Percentiles rank a stretch among this genome's conserved stretches.
These are phyloP conservation scores for Platichthys stellatus DNA, from an alignment of 2,113 vertebrate genomes.

Conservation along the genomic window DNA sequence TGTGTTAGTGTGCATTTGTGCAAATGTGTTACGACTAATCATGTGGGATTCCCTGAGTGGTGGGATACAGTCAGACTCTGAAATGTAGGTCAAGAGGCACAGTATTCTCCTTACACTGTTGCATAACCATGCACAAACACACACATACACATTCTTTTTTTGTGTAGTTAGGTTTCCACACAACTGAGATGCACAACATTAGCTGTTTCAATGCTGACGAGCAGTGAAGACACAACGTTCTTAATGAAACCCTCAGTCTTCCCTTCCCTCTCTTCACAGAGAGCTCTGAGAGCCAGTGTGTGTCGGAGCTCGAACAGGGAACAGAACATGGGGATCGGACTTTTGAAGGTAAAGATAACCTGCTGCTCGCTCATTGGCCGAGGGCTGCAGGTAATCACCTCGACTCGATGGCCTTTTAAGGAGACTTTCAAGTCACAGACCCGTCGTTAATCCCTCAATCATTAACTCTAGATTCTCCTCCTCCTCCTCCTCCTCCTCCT, in stretches of 20 bases:
- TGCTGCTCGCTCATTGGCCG: conserved; percentile 48
- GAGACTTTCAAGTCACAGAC: conserved; percentile 25
- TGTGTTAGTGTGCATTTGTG: not conserved
- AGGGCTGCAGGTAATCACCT: conserved; percentile 54
- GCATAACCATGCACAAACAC: conserved; percentile 48
- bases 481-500: not conserved
- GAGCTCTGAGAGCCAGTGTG: conserved; percentile 16
- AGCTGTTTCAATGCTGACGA: conserved; percentile 7
- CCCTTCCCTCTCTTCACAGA: not conserved
- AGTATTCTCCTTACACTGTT: conserved; percentile 42
- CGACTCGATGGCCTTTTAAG: conserved; percentile 58
- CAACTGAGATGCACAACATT: conserved; percentile 8
- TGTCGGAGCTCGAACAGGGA: not conserved
- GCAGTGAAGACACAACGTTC: conserved; percentile 24
- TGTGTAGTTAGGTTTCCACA: conserved; percentile 9
- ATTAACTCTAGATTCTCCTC: not conserved
- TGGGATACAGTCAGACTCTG: conserved; percentile 32
- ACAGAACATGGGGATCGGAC: not conserved
- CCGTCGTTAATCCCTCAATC: conserved; percentile 24
- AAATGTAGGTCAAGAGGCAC: conserved; percentile 67
- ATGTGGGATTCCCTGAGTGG: conserved; percentile 61
- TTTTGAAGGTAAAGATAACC: conserved; percentile 33
- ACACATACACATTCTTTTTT: not conserved
- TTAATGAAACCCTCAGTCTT: conserved; percentile 1
- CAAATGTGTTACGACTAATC: conserved; percentile 3